These are phyloP conservation scores for Lucilia cuprina DNA, from an alignment of 1,140 invertebrate genomes.

Conservation along the genomic window DNA sequence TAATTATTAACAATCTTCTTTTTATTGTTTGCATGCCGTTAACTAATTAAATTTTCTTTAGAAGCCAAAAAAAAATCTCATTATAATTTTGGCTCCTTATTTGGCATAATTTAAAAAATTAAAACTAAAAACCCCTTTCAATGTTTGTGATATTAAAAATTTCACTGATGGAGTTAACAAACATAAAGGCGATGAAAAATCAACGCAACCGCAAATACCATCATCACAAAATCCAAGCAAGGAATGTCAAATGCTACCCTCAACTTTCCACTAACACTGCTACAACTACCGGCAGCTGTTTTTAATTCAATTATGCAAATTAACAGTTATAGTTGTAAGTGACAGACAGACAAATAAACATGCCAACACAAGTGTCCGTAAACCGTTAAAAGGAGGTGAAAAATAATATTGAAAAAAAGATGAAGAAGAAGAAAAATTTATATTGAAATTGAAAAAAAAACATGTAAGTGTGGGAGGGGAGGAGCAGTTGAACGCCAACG, in stretches of 20 bases:
- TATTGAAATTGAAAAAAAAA: not conserved
- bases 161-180: not conserved
- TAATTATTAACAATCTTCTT: too few species aligned
- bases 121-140: not conserved
- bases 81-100: not conserved
- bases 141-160: not conserved
- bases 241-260: conserved; percentile 1
- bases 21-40: not conserved
- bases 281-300: conserved; percentile 16
- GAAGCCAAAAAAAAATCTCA: not conserved
- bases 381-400: not conserved
- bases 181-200: not conserved
- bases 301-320: conserved; percentile 34
- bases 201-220: not conserved
- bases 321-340: conserved; percentile 10
- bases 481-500: not conserved
- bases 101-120: not conserved
- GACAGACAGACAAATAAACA: conserved; percentile 26
- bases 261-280: not conserved
- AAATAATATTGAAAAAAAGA: too few species aligned
- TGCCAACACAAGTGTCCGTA: not conserved
- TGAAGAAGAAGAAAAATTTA: not conserved
- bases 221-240: not conserved
- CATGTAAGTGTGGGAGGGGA: not conserved
- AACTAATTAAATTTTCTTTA: not conserved